phyloP scores from a whole-genome alignment of 2,888 invertebrate genomes.

The Pristionchus arcanus region DNA sequence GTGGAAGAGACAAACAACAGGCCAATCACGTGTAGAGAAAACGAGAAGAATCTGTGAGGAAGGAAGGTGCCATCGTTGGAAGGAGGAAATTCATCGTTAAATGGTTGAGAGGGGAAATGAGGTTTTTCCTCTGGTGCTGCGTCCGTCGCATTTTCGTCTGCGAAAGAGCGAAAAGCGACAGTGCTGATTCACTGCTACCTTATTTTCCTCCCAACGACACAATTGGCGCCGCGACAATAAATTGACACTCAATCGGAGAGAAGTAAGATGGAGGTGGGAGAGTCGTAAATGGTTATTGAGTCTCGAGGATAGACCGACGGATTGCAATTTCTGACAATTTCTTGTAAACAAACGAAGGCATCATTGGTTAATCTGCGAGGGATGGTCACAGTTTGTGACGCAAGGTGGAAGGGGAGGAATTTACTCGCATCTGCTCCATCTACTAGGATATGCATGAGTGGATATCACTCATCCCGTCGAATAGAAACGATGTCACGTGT shows the following conservation, averaged over 20 bases:
- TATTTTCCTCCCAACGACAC: neutral
- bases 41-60: slow-evolving; percentile 2
- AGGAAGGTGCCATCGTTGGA: neutral
- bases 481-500: neutral
- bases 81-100: neutral
- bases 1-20: neutral
- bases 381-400: neutral
- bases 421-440: neutral
- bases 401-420: neutral
- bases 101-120: neutral
- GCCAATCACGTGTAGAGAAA: neutral
- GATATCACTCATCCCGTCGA: slow-evolving; percentile 15
- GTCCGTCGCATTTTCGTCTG: neutral
- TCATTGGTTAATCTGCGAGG: neutral
- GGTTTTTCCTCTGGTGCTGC: neutral
- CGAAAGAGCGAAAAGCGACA: neutral
- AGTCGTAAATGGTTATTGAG: neutral
- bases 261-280: neutral
- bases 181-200: neutral
- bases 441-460: slow-evolving; percentile 11
- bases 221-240: slow-evolving; percentile 27
- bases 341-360: neutral
- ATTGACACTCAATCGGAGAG: slow-evolving; percentile 16
- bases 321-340: neutral
- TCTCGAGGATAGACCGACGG: neutral